Base-by-base conservation (phyloP, 2,113 vertebrate genomes). In the Campylomormyrus tamandua region DNA sequence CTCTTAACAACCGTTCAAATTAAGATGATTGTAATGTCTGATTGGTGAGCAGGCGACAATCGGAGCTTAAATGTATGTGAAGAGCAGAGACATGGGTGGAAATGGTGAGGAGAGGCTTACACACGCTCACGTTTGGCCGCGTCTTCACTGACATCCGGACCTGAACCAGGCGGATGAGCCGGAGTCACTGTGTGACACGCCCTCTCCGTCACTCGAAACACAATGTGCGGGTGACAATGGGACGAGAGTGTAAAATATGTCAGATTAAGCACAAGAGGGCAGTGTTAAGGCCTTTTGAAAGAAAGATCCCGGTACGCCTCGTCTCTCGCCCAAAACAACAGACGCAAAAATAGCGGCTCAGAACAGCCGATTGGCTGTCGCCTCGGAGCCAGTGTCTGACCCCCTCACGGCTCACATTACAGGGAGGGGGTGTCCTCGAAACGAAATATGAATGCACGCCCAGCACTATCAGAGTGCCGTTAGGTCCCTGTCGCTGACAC, bases 311-410 rank as follows among this genome's bases (percentile, higher is more conserved):
- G 0, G 86, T 93, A 93, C 90, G 89, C 88, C 92, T 92, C 49
- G 56, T 95, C 94, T 94, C 94, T 93, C 95, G 96, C 95, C 96
- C 97, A 96, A 96, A 95, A 96, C 94, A 95, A 95, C 94, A 95
- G 92, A 85, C 90, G 90, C 95, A 94, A 94, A 94, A 95, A 93
- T 94, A 95, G 93, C 94, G 35, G 7, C 27, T 17, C 39, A 1
- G 39, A 95, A 94, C 91, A 92, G 91, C 89, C 92, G 56, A 84
- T 94, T 96, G 94, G 93, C 94, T 95, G 94, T 92, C 94, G 93
- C 94, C 96, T 95, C 95, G 90, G 92, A 0, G 91, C 92, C 90
- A 50, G 85, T 91, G 92, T 93, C 89, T 42, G 91, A 93, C 93
- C 74, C 74, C 85, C 85, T 35, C 39, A 27, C 0, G 1, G 85